Evolutionary conservation across 2,113 vertebrate genomes (phyloP).

Genomic region (Struthidea cinerea): DNA sequence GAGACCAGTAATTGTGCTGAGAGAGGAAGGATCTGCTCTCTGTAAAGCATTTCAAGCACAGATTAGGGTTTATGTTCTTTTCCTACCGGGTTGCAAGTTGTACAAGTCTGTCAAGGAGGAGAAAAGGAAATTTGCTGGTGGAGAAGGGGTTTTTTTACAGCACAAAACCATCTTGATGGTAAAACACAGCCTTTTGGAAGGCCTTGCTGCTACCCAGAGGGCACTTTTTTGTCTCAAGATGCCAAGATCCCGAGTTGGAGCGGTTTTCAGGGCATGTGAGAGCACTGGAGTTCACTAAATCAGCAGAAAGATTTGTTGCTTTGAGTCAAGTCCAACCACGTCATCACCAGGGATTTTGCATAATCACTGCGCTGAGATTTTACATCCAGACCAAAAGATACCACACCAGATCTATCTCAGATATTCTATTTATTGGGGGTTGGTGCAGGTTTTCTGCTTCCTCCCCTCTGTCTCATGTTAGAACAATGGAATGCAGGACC

Average conservation of each 20-base stretch:
- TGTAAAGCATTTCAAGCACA: not conserved
- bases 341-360: not conserved
- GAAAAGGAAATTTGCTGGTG: not conserved
- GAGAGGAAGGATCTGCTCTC: not conserved
- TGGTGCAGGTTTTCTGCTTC: not conserved
- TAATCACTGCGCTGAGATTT: not conserved
- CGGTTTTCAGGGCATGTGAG: not conserved
- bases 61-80: not conserved
- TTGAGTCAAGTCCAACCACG: not conserved
- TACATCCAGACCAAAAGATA: not conserved
- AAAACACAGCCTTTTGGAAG: not conserved
- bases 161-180: not conserved
- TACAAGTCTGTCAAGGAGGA: not conserved
- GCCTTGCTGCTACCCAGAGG: not conserved
- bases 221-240: not conserved
- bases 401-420: not conserved
- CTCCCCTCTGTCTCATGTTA: not conserved
- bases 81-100: not conserved
- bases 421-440: not conserved
- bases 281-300: not conserved
- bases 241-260: not conserved
- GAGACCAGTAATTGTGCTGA: not conserved
- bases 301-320: not conserved
- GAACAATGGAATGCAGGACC: not conserved
- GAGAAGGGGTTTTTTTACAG: not conserved